Evolutionary conservation across 1,140 invertebrate species (phyloP).

Genomic region (Monochamus saltuarius): DNA sequence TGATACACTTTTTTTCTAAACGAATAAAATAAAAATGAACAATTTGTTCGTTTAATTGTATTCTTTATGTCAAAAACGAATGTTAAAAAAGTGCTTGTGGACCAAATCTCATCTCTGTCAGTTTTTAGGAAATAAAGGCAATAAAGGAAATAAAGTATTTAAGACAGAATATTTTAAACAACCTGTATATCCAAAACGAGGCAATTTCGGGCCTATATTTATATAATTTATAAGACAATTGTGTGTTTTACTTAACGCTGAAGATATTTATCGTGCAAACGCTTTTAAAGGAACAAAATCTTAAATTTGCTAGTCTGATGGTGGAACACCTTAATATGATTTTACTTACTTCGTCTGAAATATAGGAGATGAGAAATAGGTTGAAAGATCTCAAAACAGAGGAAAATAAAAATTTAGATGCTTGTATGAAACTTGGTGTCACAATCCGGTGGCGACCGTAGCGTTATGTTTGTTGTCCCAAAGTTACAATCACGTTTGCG

Average conservation of each 20-base stretch:
- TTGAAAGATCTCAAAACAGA: conserved; percentile 81
- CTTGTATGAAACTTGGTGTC: conserved; percentile 94
- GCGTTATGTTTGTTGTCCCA: conserved; percentile 93
- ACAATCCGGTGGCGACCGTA: conserved; percentile 93
- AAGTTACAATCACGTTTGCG: conserved; percentile 90
- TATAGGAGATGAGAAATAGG: conserved; percentile 86
- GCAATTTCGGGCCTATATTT: too few species aligned
- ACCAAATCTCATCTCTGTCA: too few species aligned
- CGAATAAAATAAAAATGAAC: too few species aligned
- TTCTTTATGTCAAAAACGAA: too few species aligned
- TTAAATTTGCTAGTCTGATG: conserved; percentile 87
- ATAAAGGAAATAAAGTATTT: too few species aligned
- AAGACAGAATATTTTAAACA: too few species aligned
- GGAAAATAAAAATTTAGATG: conserved; percentile 81
- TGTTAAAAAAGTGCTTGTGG: too few species aligned
- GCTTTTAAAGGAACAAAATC: conserved; percentile 74
- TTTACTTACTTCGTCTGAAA: conserved; percentile 93
- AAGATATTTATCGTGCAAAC: conserved; percentile 90
- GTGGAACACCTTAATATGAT: conserved; percentile 92
- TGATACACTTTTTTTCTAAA: too few species aligned
- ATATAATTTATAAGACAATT: too few species aligned
- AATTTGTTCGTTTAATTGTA: too few species aligned
- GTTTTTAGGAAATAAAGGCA: too few species aligned
- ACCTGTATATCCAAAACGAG: too few species aligned
- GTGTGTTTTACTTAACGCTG: conserved; percentile 88